Percentiles rank a stretch among this genome's conserved stretches.
Conservation (phyloP, 2,888 invertebrate species). For the Synergus itoensis region DNA sequence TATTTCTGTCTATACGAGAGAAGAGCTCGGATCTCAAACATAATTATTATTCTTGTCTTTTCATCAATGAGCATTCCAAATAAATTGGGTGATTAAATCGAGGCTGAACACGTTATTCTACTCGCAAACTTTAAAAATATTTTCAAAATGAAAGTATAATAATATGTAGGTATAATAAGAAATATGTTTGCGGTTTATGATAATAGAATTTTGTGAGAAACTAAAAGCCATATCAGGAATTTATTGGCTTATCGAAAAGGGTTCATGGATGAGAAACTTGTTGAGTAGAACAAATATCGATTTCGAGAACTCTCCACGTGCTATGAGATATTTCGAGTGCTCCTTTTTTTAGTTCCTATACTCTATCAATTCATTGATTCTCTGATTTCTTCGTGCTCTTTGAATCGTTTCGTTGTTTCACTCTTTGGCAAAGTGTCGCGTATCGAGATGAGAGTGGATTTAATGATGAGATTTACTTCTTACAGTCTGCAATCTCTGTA, state of each 20-base stretch:
- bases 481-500: background rate
- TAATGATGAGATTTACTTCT: slow-evolving; percentile 13
- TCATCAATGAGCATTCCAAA: background rate
- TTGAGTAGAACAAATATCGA: slow-evolving; percentile 2
- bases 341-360: background rate
- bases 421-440: background rate
- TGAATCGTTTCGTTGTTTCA: background rate
- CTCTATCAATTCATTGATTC: background rate
- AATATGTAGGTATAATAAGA: too few relatives aligned
- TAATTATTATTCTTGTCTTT: background rate
- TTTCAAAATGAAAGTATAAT: too few relatives aligned
- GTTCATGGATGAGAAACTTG: slow-evolving; percentile 3
- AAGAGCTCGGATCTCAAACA: background rate
- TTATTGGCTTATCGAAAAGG: background rate
- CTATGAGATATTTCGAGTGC: background rate
- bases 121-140: background rate
- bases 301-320: background rate
- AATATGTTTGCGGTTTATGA: too few relatives aligned
- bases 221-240: background rate
- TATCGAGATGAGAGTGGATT: background rate
- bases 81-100: too few relatives aligned
- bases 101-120: too few relatives aligned
- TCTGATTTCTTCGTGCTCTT: background rate
- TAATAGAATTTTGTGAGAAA: background rate
- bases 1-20: background rate